Conservation (phyloP, 2,888 invertebrate genomes). For the Acanthacorydalis orientalis region DNA sequence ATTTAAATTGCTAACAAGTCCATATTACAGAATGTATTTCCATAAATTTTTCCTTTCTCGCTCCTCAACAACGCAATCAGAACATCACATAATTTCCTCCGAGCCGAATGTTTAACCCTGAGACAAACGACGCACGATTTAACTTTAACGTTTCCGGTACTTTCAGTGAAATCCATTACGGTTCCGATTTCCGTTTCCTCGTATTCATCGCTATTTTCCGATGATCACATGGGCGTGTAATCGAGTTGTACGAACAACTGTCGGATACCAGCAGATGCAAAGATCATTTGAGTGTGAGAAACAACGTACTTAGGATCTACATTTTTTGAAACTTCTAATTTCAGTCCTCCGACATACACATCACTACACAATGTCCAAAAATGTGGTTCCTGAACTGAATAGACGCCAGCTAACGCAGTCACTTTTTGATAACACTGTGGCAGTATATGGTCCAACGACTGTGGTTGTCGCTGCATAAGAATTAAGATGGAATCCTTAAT, state of each 20-base stretch:
- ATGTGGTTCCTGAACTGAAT: constrained; percentile 92
- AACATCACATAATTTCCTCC: constrained; percentile 10
- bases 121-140: constrained; percentile 14
- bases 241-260: constrained; percentile 89
- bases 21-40: neutral
- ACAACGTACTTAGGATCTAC: constrained; percentile 88
- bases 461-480: constrained; percentile 88
- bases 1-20: neutral
- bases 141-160: neutral
- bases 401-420: constrained; percentile 81
- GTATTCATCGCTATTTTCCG: constrained; percentile 2
- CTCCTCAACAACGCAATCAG: neutral
- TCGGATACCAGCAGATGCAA: constrained; percentile 78
- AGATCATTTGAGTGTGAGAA: constrained; percentile 86
- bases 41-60: no score
- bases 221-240: constrained; percentile 59
- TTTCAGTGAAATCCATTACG: neutral
- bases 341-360: constrained; percentile 80
- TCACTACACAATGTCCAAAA: constrained; percentile 98
- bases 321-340: constrained; percentile 84
- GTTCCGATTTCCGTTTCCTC: neutral
- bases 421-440: constrained; percentile 82
- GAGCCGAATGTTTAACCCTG: constrained; percentile 12
- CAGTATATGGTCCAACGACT: constrained; percentile 59
- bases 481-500: constrained; percentile 78